phyloP scores from a whole-genome alignment of 2,797 vertebrate genomes.

The Dicrostonyx torquatus region DNA sequence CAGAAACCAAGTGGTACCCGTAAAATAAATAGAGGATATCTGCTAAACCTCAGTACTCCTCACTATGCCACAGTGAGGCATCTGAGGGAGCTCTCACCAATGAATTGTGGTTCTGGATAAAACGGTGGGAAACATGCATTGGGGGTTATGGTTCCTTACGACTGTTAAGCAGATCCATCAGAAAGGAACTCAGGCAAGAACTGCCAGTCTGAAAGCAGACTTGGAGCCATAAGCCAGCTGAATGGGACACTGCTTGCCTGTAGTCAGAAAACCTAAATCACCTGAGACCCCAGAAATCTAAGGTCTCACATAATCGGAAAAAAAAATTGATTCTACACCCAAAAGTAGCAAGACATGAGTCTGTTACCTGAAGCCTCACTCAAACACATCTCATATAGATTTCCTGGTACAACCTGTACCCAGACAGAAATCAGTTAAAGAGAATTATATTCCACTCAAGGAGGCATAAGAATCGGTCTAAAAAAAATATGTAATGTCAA shows the following conservation, averaged over 20 bases:
- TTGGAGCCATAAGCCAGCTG: neutral
- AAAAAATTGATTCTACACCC: neutral
- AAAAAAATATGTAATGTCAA: neutral
- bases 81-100: neutral
- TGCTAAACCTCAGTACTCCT: neutral
- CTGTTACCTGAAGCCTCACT: neutral
- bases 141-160: neutral
- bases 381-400: neutral
- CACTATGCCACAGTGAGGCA: neutral
- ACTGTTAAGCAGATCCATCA: neutral
- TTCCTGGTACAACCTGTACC: neutral
- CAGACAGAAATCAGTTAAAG: neutral
- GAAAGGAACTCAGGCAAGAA: constrained; percentile 6
- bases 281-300: neutral
- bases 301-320: neutral
- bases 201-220: neutral
- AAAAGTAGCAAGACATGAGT: neutral
- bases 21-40: neutral
- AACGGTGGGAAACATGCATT: neutral
- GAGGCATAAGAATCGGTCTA: neutral
- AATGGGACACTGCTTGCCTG: neutral
- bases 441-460: neutral
- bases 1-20: neutral
- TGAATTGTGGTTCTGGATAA: neutral
- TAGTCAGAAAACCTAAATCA: constrained; percentile 9